Evolutionary conservation across 2,797 vertebrate species (phyloP).

Genomic region (Catostomus latipinnis): DNA sequence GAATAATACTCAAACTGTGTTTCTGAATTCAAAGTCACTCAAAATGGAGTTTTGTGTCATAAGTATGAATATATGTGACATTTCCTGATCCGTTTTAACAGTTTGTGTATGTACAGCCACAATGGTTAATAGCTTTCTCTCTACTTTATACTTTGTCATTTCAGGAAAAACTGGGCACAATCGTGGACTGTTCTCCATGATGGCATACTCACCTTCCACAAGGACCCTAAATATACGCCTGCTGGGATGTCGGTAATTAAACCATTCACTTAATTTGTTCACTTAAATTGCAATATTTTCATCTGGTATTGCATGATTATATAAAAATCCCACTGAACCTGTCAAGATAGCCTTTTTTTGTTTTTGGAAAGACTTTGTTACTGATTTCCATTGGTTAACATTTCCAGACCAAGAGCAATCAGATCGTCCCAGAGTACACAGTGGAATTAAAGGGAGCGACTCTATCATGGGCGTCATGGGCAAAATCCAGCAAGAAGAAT

Average conservation of each 20-base stretch:
- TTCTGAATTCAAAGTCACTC: too few species aligned
- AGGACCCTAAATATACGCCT: conserved; percentile 86
- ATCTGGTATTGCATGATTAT: too few species aligned
- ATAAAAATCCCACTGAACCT: too few species aligned
- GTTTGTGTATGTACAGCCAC: background rate
- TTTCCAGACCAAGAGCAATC: conserved; percentile 80
- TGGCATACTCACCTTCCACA: conserved; percentile 91
- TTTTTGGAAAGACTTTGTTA: background rate
- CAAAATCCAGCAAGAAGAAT: conserved; percentile 95
- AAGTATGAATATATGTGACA: too few species aligned
- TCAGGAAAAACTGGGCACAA: conserved; percentile 90
- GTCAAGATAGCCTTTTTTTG: too few species aligned
- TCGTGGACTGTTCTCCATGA: conserved; percentile 95
- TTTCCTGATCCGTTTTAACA: background rate
- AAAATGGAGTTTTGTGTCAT: too few species aligned
- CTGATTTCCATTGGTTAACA: background rate
- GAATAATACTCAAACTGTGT: too few species aligned
- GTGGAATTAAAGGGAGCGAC: conserved; percentile 85
- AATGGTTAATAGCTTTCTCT: background rate
- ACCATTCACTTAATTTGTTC: background rate
- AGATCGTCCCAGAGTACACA: conserved; percentile 87
- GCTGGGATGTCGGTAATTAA: conserved; percentile 79
- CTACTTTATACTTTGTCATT: background rate
- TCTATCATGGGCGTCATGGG: conserved; percentile 83
- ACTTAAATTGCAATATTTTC: too few species aligned